A percentile compares a stretch with the other conserved stretches of the same genome.
These are phyloP conservation scores for Podiceps cristatus DNA, from an alignment of 2,113 vertebrate genomes.

Conservation along the genomic window DNA sequence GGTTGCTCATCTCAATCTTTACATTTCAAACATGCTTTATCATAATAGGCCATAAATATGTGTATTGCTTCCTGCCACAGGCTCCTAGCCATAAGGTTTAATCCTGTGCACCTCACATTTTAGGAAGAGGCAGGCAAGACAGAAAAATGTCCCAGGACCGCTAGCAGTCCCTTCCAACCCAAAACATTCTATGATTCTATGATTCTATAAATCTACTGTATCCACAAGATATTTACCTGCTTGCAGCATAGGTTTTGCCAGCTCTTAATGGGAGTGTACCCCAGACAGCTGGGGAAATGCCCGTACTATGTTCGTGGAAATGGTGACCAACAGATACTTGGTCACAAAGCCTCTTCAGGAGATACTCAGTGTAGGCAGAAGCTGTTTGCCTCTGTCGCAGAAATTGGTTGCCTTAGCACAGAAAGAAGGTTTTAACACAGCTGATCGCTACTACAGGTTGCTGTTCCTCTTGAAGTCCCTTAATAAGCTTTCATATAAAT, in stretches of 20 bases:
- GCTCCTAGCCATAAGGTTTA: neutral
- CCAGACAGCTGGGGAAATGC: neutral
- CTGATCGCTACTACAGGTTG: neutral
- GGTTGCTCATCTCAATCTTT: neutral
- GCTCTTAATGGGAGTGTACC: neutral
- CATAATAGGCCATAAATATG: neutral
- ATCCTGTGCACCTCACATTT: neutral
- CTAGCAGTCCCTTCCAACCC: too few species aligned
- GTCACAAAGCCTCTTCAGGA: neutral
- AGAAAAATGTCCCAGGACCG: too few species aligned
- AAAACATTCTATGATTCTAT: too few species aligned
- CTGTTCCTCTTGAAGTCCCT: neutral
- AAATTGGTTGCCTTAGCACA: neutral
- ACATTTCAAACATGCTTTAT: neutral
- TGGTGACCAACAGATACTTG: neutral
- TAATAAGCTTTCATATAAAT: neutral
- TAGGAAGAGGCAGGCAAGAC: neutral
- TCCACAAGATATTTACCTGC: neutral
- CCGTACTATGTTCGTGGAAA: neutral
- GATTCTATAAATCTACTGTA: neutral
- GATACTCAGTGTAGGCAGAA: neutral
- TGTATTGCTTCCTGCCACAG: neutral
- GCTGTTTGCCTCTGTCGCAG: neutral
- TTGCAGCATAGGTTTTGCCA: neutral
- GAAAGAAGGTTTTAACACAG: neutral